These are phyloP conservation scores for Solenopsis invicta DNA, from an alignment of 1,140 invertebrate genomes.

Conservation along the genomic window DNA sequence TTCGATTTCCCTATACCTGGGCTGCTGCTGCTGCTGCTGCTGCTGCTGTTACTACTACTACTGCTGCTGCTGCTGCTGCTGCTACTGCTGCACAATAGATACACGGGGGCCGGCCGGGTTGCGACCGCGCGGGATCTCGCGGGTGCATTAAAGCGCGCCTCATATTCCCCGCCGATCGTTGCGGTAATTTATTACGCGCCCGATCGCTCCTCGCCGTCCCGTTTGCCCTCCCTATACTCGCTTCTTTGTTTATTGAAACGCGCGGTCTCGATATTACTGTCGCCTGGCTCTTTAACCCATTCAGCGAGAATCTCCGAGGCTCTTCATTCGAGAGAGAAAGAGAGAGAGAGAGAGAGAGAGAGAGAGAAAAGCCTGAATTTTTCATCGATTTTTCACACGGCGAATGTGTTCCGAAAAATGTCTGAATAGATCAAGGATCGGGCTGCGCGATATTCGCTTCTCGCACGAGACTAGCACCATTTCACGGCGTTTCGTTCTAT, in stretches of 20 bases:
- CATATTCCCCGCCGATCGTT: slow-evolving; percentile 60
- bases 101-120: background rate
- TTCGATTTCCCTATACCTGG: slow-evolving; percentile 63
- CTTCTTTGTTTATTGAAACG: slow-evolving; percentile 40
- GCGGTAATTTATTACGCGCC: slow-evolving; percentile 56
- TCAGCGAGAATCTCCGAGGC: background rate
- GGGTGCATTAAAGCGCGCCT: slow-evolving; percentile 53
- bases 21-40: background rate
- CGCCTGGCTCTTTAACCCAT: slow-evolving; percentile 1
- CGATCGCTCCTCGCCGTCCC: slow-evolving; percentile 22
- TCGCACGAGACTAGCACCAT: background rate
- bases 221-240: slow-evolving; percentile 1
- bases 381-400: slow-evolving; percentile 3
- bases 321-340: background rate
- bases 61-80: background rate
- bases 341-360: too few species aligned
- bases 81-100: slow-evolving; percentile 27
- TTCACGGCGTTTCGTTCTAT: background rate
- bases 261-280: slow-evolving; percentile 3
- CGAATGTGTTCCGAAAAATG: background rate
- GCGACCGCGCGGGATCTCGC: background rate
- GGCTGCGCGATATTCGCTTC: background rate
- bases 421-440: slow-evolving; percentile 18
- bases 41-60: background rate
- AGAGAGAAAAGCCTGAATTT: slow-evolving; percentile 19